phyloP scores from a whole-genome alignment of 2,888 invertebrate genomes.

The Phortica okadai region DNA sequence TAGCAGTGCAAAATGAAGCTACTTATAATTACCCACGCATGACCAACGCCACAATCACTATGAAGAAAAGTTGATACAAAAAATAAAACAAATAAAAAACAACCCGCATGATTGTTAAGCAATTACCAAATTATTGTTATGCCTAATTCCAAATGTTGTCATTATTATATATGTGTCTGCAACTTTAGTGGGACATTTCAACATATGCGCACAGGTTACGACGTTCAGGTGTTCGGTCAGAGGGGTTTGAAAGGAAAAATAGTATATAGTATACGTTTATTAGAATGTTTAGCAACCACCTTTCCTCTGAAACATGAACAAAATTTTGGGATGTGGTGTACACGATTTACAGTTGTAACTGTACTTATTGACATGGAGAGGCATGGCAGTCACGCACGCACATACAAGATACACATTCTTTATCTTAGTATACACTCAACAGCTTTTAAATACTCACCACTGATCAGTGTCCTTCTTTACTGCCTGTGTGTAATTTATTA shows the following conservation, averaged over 20 bases:
- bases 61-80: neutral
- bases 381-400: neutral
- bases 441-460: conserved; percentile 37
- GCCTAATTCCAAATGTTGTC: conserved; percentile 46
- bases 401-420: conserved; percentile 20
- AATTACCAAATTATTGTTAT: conserved; percentile 70
- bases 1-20: too few species aligned
- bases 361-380: conserved; percentile 46
- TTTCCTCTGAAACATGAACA: neutral
- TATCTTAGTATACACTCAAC: conserved; percentile 50
- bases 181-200: conserved; percentile 7
- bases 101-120: conserved; percentile 60
- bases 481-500: conserved; percentile 51
- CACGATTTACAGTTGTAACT: conserved; percentile 63
- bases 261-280: neutral
- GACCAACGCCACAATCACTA: conserved; percentile 42
- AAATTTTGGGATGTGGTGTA: conserved; percentile 15
- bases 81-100: conserved; percentile 53
- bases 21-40: conserved; percentile 47
- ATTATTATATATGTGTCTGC: conserved; percentile 54
- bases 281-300: conserved; percentile 10
- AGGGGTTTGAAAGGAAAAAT: neutral
- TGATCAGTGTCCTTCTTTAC: conserved; percentile 37
- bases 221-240: conserved; percentile 59
- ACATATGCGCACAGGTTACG: conserved; percentile 58